phyloP scores from a whole-genome alignment of 2,888 invertebrate genomes.

The Macrophya alboannulata region DNA sequence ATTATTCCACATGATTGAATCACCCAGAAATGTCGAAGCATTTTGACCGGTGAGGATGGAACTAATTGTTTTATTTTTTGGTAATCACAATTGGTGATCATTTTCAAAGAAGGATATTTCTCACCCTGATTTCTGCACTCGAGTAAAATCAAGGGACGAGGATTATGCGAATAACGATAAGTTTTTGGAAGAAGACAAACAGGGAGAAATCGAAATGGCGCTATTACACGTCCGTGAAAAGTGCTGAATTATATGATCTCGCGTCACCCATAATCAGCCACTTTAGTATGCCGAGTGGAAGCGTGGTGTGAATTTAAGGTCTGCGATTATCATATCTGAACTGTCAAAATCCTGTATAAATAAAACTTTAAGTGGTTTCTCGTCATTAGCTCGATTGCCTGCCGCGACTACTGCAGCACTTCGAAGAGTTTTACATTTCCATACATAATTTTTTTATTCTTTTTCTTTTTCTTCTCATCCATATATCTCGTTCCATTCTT shows the following conservation, averaged over 20 bases:
- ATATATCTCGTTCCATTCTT: not conserved
- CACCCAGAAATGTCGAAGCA: not conserved
- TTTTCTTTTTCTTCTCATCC: too few relatives aligned
- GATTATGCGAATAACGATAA: not conserved
- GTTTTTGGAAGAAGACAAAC: not conserved
- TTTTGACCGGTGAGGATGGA: not conserved
- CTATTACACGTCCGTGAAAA: not conserved
- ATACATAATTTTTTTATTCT: not conserved
- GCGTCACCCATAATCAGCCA: not conserved
- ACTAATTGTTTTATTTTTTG: not conserved
- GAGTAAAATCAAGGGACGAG: not conserved
- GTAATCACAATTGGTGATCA: not conserved
- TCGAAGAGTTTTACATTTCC: not conserved
- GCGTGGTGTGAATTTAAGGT: conserved; percentile 4
- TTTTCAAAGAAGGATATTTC: not conserved
- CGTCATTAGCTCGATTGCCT: not conserved
- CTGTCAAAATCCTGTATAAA: conserved; percentile 17
- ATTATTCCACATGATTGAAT: not conserved
- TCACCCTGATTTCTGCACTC: not conserved
- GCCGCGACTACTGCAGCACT: not conserved
- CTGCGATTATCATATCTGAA: conserved; percentile 15
- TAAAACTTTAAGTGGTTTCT: not conserved
- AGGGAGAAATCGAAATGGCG: not conserved
- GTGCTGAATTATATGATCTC: conserved; percentile 13
- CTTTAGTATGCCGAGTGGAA: conserved; percentile 12